Base-by-base conservation (phyloP, 2,888 invertebrate species). In the Seladonia tumulorum region DNA sequence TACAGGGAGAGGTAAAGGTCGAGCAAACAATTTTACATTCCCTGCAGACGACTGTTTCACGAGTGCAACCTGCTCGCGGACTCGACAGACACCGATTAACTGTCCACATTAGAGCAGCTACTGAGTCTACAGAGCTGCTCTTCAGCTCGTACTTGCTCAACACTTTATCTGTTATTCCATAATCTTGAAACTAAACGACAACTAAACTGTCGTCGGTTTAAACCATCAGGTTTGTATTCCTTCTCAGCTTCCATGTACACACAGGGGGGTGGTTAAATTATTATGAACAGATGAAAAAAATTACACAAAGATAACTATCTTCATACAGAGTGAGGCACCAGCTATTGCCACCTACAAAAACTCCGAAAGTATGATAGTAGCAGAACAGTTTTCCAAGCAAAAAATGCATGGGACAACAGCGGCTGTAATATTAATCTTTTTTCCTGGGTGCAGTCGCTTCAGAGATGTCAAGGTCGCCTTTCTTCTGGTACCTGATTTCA, bases 11-110 rank as follows among this genome's bases (percentile, higher is more conserved):
- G 57, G 14, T 72, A 35, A 49, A 22, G 42, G 25, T 10, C 70
- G 47, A 45, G 57, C 39, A 47, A 71, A 29, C 73, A 66, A 45
- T 66, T 66, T 72, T 74, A 77, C 83, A 81, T 79, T 71, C 76
- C 82, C 83, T 49, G 81, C 68, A 60, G 29, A 45, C 71, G 49
- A 79, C 75, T 16, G 39, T 66, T 29, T 60, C 45, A n/a, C 63
- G 76, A 35, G 60, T 29, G 29, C 16, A 7, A 4, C 47, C 39
- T 16, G 53, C n/a, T 47, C 76, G 25, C 42, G 75, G 71, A 71
- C 72, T 73, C 45, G 60, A 71, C 18, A 29, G 63, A 66, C 25
- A 60, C 60, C 25, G 63, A 16, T 18, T 66, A 35, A 35, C 18
- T 35, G 63, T 66, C 2, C 66, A 8, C 29, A 35, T 66, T 66